Evolutionary conservation across 2,797 vertebrate species (phyloP), one percentile per base, ranked within the genome.

Genomic region (Aulostomus chinensis): DNA sequence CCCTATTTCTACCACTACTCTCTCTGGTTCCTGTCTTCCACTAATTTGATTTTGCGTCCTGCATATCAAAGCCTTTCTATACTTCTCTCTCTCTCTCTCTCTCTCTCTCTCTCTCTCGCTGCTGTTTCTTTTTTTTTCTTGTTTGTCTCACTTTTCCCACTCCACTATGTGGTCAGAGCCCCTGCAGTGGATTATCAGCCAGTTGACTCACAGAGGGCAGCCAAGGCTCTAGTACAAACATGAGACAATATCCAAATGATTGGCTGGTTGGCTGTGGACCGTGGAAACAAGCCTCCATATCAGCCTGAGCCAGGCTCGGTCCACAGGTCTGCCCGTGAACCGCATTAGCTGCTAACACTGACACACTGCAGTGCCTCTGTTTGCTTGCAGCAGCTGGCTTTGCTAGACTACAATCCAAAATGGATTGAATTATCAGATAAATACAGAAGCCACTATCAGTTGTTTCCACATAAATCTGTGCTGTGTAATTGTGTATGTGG

Each of bases 181-280:
- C 68, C 77, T 59, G 68, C 58, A 55, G 75, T 76, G 71, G 82
- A 86, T 87, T 86, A 85, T 85, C 70, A 68, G 74, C 85, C 83
- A 82, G 84, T 83, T 80, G 80, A 80, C 80, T 84, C 51, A 14
- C 65, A 73, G 72, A 85, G 80, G 59, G 80, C 74, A 80, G 80
- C 83, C 76, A 78, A 81, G 64, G 73, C 47, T 64, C 62, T 70
- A 77, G 54, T 72, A 70, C 73, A 86, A 88, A 88, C 85, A 84
- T 65, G 78, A 86, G 77, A 81, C 81, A 78, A 71, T 79, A 75
- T 83, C 80, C 81, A 80, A 71, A 81, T 75, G 63, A 78, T 75
- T 67, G 67, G 51, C 66, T 41, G 64, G 16, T 69, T 76, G 69
- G 58, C 78, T 70, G 4, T 48, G 52, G 58, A 69, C 46, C 31